Percentiles rank a stretch among this genome's conserved stretches.
phyloP scores from a whole-genome alignment of 2,797 vertebrate genomes.

The Falco biarmicus region DNA sequence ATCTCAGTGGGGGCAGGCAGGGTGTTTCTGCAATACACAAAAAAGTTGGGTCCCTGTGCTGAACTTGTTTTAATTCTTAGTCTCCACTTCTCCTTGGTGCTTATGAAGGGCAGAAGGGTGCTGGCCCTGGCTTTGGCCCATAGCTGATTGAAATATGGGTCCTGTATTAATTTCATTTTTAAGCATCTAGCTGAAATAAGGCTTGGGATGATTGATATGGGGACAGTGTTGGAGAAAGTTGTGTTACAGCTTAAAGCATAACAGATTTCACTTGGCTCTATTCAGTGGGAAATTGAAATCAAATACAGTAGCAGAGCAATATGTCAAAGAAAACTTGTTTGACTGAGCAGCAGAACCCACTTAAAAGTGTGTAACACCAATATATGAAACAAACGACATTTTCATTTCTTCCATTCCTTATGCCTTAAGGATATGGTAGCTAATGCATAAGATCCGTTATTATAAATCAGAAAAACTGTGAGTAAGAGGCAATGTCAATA shows the following conservation, averaged over 20 bases:
- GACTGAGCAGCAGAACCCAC: conserved; percentile 26
- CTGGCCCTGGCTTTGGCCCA: background rate
- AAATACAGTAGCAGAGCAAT: conserved; percentile 73
- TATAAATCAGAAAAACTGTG: conserved; percentile 57
- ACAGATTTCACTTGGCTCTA: conserved; percentile 47
- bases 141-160: conserved; percentile 30
- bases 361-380: conserved; percentile 57
- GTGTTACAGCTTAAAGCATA: conserved; percentile 47
- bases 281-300: conserved; percentile 67
- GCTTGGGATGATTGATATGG: conserved; percentile 22
- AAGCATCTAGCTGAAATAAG: conserved; percentile 8
- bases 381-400: conserved; percentile 34
- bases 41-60: background rate
- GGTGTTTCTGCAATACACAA: background rate
- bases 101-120: background rate
- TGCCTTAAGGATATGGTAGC: conserved; percentile 34
- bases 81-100: background rate
- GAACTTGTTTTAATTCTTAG: background rate
- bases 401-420: conserved; percentile 60
- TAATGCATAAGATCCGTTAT: conserved; percentile 5
- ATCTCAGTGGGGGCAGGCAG: background rate
- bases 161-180: conserved; percentile 32
- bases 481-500: background rate
- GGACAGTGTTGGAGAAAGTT: conserved; percentile 22
- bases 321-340: conserved; percentile 58